These are phyloP conservation scores for Pristionchus maxplancki DNA, from an alignment of 2,888 invertebrate genomes.

Conservation along the genomic window DNA sequence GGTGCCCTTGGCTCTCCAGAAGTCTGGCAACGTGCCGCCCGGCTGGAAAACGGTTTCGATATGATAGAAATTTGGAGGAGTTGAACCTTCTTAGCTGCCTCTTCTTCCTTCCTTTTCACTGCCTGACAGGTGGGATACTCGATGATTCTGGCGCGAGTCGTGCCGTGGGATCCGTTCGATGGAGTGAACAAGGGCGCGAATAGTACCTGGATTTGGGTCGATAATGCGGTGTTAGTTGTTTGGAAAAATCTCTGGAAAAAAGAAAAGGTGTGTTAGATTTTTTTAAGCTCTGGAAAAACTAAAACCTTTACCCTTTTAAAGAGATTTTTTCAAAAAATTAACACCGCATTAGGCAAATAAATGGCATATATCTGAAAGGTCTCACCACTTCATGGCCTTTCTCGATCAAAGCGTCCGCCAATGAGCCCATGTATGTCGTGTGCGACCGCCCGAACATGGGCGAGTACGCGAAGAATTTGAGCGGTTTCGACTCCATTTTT, in stretches of 20 bases:
- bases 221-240: too few relatives aligned
- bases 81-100: background rate
- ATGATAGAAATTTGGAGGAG: background rate
- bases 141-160: background rate
- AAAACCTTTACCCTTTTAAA: too few relatives aligned
- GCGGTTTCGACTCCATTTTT: background rate
- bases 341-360: background rate
- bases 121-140: background rate
- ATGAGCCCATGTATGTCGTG: slow-evolving; percentile 16
- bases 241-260: background rate
- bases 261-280: background rate
- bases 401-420: background rate
- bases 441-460: background rate
- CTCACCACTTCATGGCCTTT: slow-evolving; percentile 33
- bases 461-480: slow-evolving; percentile 20
- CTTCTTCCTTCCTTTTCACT: background rate
- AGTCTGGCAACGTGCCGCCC: background rate
- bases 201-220: background rate
- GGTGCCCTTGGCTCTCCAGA: background rate
- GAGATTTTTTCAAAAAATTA: too few relatives aligned
- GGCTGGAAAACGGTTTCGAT: background rate
- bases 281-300: too few relatives aligned
- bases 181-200: slow-evolving; percentile 26
- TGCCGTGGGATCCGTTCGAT: background rate
- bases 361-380: too few relatives aligned